Evolutionary conservation across 2,113 vertebrate species (phyloP).

Genomic region (Bubo bubo): DNA sequence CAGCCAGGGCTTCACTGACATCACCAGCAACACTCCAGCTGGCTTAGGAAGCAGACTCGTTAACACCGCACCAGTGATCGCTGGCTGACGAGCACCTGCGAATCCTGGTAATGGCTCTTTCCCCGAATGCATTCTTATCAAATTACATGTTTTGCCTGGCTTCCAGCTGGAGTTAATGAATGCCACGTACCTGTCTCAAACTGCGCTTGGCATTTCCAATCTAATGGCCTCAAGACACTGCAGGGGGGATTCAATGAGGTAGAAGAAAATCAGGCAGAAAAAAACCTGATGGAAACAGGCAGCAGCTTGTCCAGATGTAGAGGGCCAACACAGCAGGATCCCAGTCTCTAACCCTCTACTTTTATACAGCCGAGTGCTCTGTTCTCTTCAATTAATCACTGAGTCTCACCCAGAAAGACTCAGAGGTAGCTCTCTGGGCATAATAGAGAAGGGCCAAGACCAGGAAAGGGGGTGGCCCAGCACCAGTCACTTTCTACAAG

Average conservation of each 20-base stretch:
- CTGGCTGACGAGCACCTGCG: background rate
- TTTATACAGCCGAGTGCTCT: fast-evolving
- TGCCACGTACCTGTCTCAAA: background rate
- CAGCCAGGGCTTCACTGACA: background rate
- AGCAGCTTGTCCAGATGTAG: background rate
- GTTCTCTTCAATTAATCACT: background rate
- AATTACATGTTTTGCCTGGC: background rate
- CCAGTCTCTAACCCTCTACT: background rate
- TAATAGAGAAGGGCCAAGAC: background rate
- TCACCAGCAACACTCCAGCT: background rate
- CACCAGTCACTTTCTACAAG: background rate
- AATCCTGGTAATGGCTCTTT: background rate
- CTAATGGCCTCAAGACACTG: background rate
- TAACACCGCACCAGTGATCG: background rate
- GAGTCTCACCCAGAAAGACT: background rate
- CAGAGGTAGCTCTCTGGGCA: background rate
- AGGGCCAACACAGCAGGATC: background rate
- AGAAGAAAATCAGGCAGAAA: background rate
- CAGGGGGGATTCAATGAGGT: background rate
- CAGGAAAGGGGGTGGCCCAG: no score
- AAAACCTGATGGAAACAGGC: background rate
- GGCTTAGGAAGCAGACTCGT: background rate
- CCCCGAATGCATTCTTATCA: background rate
- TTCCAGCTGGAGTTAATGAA: background rate
- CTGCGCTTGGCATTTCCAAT: background rate